A percentile compares a stretch with the other conserved stretches of the same genome.
These are phyloP conservation scores for Nanorana parkeri DNA, from an alignment of 2,113 vertebrate species.

Conservation along the genomic window DNA sequence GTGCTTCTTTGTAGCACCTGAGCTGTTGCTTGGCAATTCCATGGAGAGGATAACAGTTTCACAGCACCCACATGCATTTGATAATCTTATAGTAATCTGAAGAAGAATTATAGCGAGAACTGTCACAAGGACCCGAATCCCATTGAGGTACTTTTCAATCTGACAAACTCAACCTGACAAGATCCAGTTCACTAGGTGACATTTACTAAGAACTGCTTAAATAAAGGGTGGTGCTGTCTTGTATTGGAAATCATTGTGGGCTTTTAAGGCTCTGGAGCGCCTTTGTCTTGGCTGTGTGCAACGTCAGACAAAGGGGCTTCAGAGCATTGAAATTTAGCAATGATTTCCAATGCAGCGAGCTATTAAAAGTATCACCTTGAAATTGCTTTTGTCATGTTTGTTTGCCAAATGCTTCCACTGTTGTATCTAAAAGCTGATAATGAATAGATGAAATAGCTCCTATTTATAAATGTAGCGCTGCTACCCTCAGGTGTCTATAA, in stretches of 20 bases:
- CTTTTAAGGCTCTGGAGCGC: not conserved
- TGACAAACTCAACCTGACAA: not conserved
- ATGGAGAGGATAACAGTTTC: not conserved
- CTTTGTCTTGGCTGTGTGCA: not conserved
- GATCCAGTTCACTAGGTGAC: not conserved
- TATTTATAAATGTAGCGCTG: not conserved
- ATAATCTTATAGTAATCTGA: not conserved
- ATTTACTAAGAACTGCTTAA: not conserved
- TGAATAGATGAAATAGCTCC: not conserved
- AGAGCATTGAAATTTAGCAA: not conserved
- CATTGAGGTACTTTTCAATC: not conserved
- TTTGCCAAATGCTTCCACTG: not conserved
- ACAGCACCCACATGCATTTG: not conserved
- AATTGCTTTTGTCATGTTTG: not conserved
- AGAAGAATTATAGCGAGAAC: not conserved
- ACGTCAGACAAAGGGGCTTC: not conserved
- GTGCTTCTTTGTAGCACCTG: not conserved
- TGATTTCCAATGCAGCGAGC: not conserved
- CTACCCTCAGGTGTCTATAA: no score
- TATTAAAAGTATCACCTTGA: not conserved
- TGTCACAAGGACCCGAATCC: not conserved
- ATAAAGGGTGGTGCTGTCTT: not conserved
- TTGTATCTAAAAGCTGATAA: no score
- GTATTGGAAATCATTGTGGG: not conserved
- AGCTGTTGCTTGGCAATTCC: conserved; percentile 19